Percentiles rank a stretch among this genome's conserved stretches.
Evolutionary conservation across 2,113 vertebrate species (phyloP).

Genomic region (Dromiciops gliroides): DNA sequence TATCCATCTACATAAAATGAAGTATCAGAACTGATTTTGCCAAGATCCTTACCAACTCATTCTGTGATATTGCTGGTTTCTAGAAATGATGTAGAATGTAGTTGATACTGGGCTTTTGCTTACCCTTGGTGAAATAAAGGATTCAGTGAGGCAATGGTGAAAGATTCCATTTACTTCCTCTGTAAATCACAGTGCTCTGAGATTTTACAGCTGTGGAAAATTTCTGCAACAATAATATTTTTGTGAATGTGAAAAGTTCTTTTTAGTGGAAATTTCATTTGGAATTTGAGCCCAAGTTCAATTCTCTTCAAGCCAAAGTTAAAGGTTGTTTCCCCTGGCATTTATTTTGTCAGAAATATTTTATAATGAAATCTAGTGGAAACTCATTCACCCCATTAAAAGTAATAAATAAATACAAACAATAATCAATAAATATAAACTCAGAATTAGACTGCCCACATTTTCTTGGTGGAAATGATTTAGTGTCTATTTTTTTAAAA

Average conservation of each 20-base stretch:
- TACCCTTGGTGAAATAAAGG: background rate
- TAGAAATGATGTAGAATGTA: background rate
- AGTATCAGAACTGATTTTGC: background rate
- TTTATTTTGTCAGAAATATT: background rate
- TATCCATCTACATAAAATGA: background rate
- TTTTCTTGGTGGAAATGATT: constrained; percentile 1
- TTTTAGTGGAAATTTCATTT: background rate
- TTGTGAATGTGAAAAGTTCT: background rate
- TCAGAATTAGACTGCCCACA: background rate
- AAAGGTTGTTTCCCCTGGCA: background rate
- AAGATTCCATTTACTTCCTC: background rate
- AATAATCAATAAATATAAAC: background rate
- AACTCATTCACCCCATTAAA: background rate
- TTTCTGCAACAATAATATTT: constrained; percentile 15
- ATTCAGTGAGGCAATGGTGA: background rate
- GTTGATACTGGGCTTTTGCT: background rate
- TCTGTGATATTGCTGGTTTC: background rate
- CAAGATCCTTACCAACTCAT: background rate
- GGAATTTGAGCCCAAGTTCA: background rate
- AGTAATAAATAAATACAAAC: background rate
- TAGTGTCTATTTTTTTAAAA: background rate
- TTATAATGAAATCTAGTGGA: background rate
- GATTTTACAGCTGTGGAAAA: background rate
- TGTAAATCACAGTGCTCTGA: background rate
- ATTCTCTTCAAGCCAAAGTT: background rate